Percentiles rank a stretch among this genome's conserved stretches.
Conservation (phyloP, 2,113 vertebrate species). For the Thryonomys swinderianus region DNA sequence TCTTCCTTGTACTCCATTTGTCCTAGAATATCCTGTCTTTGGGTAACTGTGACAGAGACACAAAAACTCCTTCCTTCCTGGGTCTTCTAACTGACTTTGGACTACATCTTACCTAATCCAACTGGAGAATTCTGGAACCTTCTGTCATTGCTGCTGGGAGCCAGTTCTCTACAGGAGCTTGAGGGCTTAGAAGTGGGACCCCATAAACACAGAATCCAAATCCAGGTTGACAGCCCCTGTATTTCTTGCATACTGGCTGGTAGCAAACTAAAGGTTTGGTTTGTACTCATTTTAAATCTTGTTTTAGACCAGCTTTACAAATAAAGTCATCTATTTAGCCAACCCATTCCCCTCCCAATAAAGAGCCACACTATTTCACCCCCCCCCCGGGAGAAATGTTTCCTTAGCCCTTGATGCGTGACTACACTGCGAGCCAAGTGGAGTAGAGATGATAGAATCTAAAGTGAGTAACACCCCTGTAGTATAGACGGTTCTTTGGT, state of each 20-base stretch:
- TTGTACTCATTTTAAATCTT: not conserved
- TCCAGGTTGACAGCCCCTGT: not conserved
- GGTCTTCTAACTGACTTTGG: not conserved
- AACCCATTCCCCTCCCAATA: not conserved
- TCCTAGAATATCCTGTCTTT: not conserved
- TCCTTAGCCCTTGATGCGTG: not conserved
- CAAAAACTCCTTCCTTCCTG: not conserved
- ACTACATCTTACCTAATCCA: not conserved
- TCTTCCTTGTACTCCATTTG: not conserved
- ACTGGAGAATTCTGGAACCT: not conserved
- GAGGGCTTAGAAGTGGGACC: not conserved
- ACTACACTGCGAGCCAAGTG: not conserved
- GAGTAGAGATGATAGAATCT: not conserved
- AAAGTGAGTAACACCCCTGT: not conserved
- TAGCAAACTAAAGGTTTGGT: rapidly evolving
- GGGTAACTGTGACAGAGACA: not conserved
- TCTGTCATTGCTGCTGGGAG: too few relatives aligned
- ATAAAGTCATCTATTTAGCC: not conserved
- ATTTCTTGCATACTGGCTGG: not conserved
- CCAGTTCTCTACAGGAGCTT: not conserved
- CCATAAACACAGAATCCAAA: not conserved
- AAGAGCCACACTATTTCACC: not conserved
- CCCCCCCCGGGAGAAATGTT: not conserved
- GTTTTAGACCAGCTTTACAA: not conserved
- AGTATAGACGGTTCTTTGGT: not conserved